Conservation (phyloP, 2,888 invertebrate species). For the Lepetodrilus schrolli region DNA sequence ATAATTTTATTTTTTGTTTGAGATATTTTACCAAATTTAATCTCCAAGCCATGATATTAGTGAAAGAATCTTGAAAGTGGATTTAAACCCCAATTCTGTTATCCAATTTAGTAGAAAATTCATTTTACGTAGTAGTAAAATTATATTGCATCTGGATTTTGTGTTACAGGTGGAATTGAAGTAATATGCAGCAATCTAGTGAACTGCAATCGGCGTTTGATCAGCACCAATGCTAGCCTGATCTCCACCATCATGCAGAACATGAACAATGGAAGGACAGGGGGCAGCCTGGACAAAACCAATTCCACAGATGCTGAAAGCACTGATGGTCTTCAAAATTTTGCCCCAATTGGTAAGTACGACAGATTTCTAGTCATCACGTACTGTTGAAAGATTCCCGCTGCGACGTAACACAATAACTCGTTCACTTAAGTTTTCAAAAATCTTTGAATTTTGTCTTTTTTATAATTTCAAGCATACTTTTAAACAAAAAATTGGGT, state of each 20-base stretch:
- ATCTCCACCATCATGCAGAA: slow-evolving; percentile 82
- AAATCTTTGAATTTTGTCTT: not conserved
- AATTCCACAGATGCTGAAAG: slow-evolving; percentile 77
- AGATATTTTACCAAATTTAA: too few relatives aligned
- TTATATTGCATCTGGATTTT: too few relatives aligned
- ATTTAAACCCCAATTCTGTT: too few relatives aligned
- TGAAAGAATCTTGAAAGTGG: too few relatives aligned
- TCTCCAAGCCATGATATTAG: too few relatives aligned
- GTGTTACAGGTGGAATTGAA: slow-evolving; percentile 72
- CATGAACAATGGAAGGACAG: slow-evolving; percentile 75
- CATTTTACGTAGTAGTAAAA: too few relatives aligned
- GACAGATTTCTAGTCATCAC: not conserved
- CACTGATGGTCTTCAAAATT: slow-evolving; percentile 87
- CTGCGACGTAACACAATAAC: not conserved
- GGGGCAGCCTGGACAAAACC: slow-evolving; percentile 46
- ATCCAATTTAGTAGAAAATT: too few relatives aligned
- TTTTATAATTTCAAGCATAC: not conserved
- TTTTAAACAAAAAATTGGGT: not conserved
- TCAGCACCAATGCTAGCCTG: slow-evolving; percentile 82
- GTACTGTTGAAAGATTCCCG: not conserved
- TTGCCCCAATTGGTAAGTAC: slow-evolving; percentile 86
- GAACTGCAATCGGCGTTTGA: slow-evolving; percentile 83
- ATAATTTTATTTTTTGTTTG: too few relatives aligned
- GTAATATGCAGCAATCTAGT: slow-evolving; percentile 85
- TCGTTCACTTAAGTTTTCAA: not conserved